Conservation (phyloP, 2,797 vertebrate species). For the Mormyrus hasselquistii region DNA sequence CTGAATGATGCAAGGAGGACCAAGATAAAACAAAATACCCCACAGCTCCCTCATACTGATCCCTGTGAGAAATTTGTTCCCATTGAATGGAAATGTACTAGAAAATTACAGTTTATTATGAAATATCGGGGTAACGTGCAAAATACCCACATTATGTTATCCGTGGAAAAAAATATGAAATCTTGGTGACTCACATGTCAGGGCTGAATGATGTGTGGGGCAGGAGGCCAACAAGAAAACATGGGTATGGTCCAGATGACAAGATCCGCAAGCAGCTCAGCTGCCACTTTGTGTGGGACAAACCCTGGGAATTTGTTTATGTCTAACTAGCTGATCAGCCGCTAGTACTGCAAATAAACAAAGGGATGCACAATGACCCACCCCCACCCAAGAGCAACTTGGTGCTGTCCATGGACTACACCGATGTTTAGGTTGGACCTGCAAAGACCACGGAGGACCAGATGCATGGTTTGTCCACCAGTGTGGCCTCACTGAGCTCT, state of each 20-base stretch:
- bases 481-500: neutral
- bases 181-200: conserved; percentile 57
- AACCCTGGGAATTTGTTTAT: neutral
- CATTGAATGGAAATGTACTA: neutral
- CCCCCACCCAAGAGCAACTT: neutral
- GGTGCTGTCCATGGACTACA: neutral
- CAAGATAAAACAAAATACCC: neutral
- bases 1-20: neutral
- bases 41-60: conserved; percentile 21
- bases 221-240: conserved; percentile 34
- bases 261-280: conserved; percentile 11
- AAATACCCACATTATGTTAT: conserved; percentile 44
- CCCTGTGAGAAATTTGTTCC: neutral
- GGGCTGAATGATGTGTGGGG: conserved; percentile 40
- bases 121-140: conserved; percentile 30
- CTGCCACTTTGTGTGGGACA: conserved; percentile 11
- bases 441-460: neutral
- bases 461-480: neutral
- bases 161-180: conserved; percentile 45
- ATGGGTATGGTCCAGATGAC: conserved; percentile 19
- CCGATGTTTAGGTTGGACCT: neutral
- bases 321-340: neutral
- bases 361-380: neutral
- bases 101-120: conserved; percentile 14
- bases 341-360: neutral